Evolutionary conservation across 2,797 vertebrate species (phyloP).

Genomic region (Coreius guichenoti): DNA sequence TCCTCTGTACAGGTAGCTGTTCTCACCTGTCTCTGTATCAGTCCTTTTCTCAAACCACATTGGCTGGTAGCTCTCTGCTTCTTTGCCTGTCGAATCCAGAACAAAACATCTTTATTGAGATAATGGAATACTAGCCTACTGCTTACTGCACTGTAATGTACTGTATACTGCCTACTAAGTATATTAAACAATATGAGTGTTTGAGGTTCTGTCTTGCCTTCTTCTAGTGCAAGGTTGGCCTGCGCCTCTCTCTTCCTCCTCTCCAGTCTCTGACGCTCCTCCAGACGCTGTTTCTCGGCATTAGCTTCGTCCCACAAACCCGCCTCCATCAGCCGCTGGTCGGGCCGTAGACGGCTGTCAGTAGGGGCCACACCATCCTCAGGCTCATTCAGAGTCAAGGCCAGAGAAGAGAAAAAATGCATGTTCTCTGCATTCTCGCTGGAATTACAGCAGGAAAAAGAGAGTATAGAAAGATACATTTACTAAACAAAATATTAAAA

Average conservation of each 20-base stretch:
- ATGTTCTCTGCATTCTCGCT: constrained; percentile 96
- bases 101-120: constrained; percentile 31
- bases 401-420: constrained; percentile 94
- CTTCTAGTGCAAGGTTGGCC: constrained; percentile 82
- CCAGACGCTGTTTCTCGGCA: constrained; percentile 89
- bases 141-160: neutral
- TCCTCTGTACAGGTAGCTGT: constrained; percentile 86
- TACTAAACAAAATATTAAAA: neutral
- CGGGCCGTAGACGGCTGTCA: constrained; percentile 89
- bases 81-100: constrained; percentile 80
- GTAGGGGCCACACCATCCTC: constrained; percentile 88
- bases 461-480: neutral
- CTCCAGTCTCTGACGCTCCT: constrained; percentile 88
- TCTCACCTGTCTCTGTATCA: constrained; percentile 84
- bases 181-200: too few species aligned
- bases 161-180: neutral
- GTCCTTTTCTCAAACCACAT: constrained; percentile 93
- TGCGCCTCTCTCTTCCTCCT: constrained; percentile 88
- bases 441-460: neutral
- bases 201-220: constrained; percentile 75
- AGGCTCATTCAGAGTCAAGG: constrained; percentile 89
- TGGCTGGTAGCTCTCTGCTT: constrained; percentile 83
- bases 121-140: neutral
- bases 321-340: constrained; percentile 93
- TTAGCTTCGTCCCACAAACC: constrained; percentile 96